These are phyloP conservation scores for Oxygymnocypris stewartii DNA, from an alignment of 2,113 vertebrate genomes.

Conservation along the genomic window DNA sequence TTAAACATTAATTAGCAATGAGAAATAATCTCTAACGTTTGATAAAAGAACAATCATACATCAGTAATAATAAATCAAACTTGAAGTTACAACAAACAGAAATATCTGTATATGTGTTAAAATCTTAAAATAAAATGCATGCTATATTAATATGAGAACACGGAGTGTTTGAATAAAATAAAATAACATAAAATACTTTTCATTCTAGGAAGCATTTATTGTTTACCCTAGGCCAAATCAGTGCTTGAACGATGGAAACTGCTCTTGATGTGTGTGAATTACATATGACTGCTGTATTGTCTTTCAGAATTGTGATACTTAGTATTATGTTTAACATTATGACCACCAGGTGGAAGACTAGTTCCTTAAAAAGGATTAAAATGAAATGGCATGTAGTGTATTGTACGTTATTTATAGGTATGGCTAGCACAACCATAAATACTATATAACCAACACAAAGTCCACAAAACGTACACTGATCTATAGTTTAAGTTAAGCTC, in stretches of 20 bases:
- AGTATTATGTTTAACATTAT: constrained; percentile 17
- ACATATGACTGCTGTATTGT: not conserved
- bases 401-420: too few relatives aligned
- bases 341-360: constrained; percentile 46
- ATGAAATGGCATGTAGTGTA: not conserved
- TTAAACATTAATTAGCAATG: constrained; percentile 27
- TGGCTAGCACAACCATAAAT: not conserved
- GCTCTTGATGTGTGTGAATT: not conserved
- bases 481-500: not conserved
- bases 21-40: constrained; percentile 6
- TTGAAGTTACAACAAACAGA: not conserved
- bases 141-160: not conserved
- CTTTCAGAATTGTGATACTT: not conserved
- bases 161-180: not conserved
- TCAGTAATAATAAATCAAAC: constrained; percentile 7
- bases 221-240: not conserved
- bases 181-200: not conserved
- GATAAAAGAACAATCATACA: constrained; percentile 1
- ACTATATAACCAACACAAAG: not conserved
- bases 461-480: not conserved
- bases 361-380: not conserved
- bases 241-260: not conserved
- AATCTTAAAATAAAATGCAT: not conserved
- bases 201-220: not conserved
- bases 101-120: not conserved